phyloP scores from a whole-genome alignment of 1,140 invertebrate genomes.

The Drosophila equinoxialis region DNA sequence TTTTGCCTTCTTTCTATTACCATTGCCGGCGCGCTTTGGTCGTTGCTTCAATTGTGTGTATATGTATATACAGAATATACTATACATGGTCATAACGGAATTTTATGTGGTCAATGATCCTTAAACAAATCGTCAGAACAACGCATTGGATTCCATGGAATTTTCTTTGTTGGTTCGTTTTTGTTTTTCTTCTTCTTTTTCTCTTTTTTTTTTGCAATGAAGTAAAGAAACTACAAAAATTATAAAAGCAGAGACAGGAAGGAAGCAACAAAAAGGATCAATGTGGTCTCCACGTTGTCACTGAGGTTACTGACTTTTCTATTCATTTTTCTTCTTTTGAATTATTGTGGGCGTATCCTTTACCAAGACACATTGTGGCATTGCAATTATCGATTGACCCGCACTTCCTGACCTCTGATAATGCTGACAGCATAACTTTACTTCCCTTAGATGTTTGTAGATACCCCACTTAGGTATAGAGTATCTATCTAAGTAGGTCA shows the following conservation, averaged over 20 bases:
- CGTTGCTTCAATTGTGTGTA: background rate
- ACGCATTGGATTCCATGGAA: conserved; percentile 50
- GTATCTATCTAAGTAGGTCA: conserved; percentile 29
- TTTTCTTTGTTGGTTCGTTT: conserved; percentile 54
- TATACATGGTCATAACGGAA: conserved; percentile 65
- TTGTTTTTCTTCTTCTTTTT: too few species aligned
- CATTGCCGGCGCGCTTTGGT: conserved; percentile 3
- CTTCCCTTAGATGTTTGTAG: background rate
- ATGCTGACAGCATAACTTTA: background rate
- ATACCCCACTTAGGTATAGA: background rate
- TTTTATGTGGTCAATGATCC: conserved; percentile 80
- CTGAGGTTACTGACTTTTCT: background rate
- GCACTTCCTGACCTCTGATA: background rate
- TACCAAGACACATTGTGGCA: conserved; percentile 13
- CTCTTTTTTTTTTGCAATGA: conserved; percentile 2
- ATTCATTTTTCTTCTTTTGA: background rate
- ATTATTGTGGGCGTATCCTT: conserved; percentile 19
- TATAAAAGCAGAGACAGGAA: background rate
- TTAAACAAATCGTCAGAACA: conserved; percentile 44
- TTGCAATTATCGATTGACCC: conserved; percentile 31
- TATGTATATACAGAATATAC: background rate
- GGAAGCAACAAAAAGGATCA: background rate
- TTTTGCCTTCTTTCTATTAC: conserved; percentile 20
- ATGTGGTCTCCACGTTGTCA: background rate
- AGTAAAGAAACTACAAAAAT: conserved; percentile 3